Conservation (phyloP, 2,888 invertebrate species). For the Harpagoxenus sublaevis region DNA sequence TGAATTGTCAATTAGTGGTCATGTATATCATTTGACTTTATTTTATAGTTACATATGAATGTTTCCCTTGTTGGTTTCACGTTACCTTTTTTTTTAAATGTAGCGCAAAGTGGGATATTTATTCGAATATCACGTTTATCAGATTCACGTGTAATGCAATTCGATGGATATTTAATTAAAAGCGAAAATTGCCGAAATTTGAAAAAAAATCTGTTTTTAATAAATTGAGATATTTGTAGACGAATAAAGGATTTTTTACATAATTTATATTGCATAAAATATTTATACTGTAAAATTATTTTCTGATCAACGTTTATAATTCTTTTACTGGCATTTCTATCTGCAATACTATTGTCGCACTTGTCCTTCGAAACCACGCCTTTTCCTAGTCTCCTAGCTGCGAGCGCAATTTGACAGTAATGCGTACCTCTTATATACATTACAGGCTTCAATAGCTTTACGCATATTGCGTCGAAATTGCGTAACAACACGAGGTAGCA, state of each 20-base stretch:
- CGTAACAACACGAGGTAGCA: background rate
- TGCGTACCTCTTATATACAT: slow-evolving; percentile 10
- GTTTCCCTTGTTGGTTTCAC: slow-evolving; percentile 23
- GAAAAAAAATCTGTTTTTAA: background rate
- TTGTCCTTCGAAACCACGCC: background rate
- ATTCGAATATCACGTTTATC: slow-evolving; percentile 37
- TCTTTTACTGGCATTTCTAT: background rate
- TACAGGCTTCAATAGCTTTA: slow-evolving; percentile 68
- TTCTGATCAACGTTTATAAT: background rate
- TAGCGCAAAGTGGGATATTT: background rate
- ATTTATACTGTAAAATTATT: slow-evolving; percentile 12
- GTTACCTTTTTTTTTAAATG: background rate
- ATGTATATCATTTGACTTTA: slow-evolving; percentile 20
- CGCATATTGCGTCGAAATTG: slow-evolving; percentile 80
- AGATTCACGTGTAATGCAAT: background rate
- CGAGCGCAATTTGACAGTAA: slow-evolving; percentile 3
- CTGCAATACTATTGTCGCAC: background rate
- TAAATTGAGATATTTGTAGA: slow-evolving; percentile 7
- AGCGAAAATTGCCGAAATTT: background rate
- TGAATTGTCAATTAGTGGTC: slow-evolving; percentile 24
- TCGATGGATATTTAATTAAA: slow-evolving; percentile 23
- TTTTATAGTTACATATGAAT: slow-evolving; percentile 25
- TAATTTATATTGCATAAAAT: background rate
- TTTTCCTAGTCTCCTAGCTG: slow-evolving; percentile 12
- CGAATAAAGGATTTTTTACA: background rate